Evolutionary conservation across 2,113 vertebrate species (phyloP), one percentile per base, ranked within the genome.

Genomic region (Henicopernis longicauda): DNA sequence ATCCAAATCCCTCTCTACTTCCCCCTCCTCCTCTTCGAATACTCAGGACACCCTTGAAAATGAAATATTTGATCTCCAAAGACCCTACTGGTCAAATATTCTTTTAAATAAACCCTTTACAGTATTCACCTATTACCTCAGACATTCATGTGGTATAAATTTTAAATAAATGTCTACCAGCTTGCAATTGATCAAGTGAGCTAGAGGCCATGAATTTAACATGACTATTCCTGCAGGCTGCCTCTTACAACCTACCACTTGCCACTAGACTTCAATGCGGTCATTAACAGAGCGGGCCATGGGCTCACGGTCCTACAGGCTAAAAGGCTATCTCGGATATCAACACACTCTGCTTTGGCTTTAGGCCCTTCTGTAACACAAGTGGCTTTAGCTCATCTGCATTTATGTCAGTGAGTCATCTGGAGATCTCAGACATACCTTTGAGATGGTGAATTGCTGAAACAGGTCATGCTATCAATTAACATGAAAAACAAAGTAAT

Each of bases 341-440:
- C 92, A 66, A 96, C 89, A 82, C 71, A 50, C 67, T 76, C 63
- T 59, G 67, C 89, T 80, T 94, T 95, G 93, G 79, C 96, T 94
- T 95, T 88, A 57, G 0, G 91, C 95, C 69, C 71, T 73, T 79
- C 92, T 69, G 67, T 78, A 94, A 82, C 38, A 76, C 45, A 86
- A 94, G 87, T 89, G 95, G 73, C 59, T 70, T 59, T 89, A 96
- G 94, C 80, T 93, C 47, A 93, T 93, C 84, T 89, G 93, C 87
- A 61, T 91, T 95, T 96, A 94, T 95, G 97, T 92, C 95, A 94
- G 95, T 98, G 98, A 98, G 91, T 98, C 98, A 98, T 95, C n/a
- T 82, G 84, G 74, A 96, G 83, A 90, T 78, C 88, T 90, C 85
- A 97, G 93, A 94, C 97, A 95, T 93, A 96, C 89, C 95, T 97